A percentile compares a stretch with the other conserved stretches of the same genome.
Evolutionary conservation across 92 coral and sea anemone species (phyloP).

Genomic region (Porites evermanni): DNA sequence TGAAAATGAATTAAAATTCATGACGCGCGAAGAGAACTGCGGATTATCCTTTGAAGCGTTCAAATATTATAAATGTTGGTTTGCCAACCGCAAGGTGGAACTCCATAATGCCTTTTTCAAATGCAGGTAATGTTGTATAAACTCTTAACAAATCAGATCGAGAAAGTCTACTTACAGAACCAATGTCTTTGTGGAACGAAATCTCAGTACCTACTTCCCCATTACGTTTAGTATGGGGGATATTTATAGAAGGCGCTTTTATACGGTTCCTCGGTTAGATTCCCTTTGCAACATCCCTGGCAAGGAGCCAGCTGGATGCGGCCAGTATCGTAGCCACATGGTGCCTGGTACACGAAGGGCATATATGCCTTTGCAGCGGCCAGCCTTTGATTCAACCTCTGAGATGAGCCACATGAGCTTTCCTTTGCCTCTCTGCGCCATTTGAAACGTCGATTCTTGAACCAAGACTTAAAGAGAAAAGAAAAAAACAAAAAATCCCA

Average conservation of each 20-base stretch:
- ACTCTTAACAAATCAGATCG: too few species aligned
- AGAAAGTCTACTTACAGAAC: background rate
- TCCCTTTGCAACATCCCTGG: constrained; percentile 11
- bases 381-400: background rate
- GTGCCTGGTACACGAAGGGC: constrained; percentile 16
- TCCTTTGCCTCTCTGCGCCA: constrained; percentile 39
- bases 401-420: background rate
- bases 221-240: background rate
- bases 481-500: background rate
- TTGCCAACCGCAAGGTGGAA: too few species aligned
- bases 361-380: background rate
- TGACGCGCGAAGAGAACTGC: too few species aligned
- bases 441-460: constrained; percentile 44
- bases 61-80: too few species aligned
- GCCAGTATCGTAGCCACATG: constrained; percentile 5
- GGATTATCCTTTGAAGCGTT: too few species aligned
- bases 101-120: too few species aligned
- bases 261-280: background rate
- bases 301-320: background rate
- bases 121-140: background rate
- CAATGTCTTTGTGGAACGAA: background rate
- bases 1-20: too few species aligned
- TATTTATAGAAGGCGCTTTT: background rate
- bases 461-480: constrained; percentile 29
- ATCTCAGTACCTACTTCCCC: background rate